Evolutionary conservation across 1,140 invertebrate species (phyloP), one percentile per base, ranked within the genome.

Genomic region (Aphelinus atriplicis): DNA sequence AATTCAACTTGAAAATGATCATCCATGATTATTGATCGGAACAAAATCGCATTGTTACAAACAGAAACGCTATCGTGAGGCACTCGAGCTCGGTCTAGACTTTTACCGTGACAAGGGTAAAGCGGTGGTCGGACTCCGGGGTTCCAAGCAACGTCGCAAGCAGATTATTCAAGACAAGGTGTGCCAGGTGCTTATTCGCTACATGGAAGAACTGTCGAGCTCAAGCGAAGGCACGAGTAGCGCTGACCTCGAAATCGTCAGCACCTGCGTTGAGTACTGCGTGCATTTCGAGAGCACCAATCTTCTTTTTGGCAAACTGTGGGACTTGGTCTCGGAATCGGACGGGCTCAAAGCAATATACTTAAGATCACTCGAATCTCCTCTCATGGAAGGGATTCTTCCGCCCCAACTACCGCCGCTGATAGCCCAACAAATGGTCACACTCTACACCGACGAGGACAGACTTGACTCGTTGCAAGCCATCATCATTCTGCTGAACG

Each of bases 401-500:
- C 78, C 77, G 10, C 85, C 88, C 2, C 79, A 84, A 71, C 73
- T 93, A 7, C 91, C 91, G 58, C 93, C 93, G 5, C 83, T 88
- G 42, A 91, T 94, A 56, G 91, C 92, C n/a, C 93, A 94, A 83
- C 90, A 91, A 51, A 85, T 94, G 58, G 90, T 94, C 10, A 83
- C 84, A 1, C 87, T 93, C 75, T 90, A 90, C 78, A 91, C 92
- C 79, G 86, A 86, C 75, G 90, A 87, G 79, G 88, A 89, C 81
- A 82, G 79, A 77, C 86, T 78, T 70, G 89, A 92, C 83, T 90
- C 90, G 62, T 87, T 98, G 9, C 95, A 98, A 83, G 90, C 92
- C 3, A 92, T 96, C 75, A 90, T 97, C 55, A 91, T 96, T 5
- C 92, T 95, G 80, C 86, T 98, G 48, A 92, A 96, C 73, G 93